Evolutionary conservation across 2,797 vertebrate species (phyloP), one percentile per base, ranked within the genome.

Genomic region (Hypotaenidia philippensis): DNA sequence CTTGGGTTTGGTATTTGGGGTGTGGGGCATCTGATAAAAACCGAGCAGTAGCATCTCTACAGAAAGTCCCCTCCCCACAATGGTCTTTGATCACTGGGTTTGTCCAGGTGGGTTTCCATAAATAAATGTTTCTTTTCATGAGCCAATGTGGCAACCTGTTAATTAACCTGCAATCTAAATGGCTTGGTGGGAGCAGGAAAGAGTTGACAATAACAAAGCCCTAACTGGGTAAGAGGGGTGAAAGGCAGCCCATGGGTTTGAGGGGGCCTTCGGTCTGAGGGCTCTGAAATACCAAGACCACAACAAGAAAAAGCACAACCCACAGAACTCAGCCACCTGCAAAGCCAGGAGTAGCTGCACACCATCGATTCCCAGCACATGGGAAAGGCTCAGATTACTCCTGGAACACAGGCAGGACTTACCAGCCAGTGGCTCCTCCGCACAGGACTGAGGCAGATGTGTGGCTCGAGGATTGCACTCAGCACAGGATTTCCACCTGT

Each of bases 71-170:
- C 15, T 49, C 32, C 68, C 69, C 47, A 15, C 14, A 72, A 16
- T 0, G 0, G 38, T 2, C 31, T 50, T 34, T 14, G 31, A 25
- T 31, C 34, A 34, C 34, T 34, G 34, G 56, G 80, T 87, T 94
- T 80, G 77, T 78, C 66, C 31, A 34, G 22, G 34, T 29, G 85
- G 91, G 87, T 92, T 96, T 94, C 78, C 89, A 44, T 76, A 90
- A 96, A 97, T 96, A 97, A 97, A 97, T 26, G 21, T 75, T 61
- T 41, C 53, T 90, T 89, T 88, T 87, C 52, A 32, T 65, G 61
- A 96, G 41, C 34, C 20, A 9, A 5, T 3, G 26, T 53, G 41
- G 52, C 31, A 57, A 23, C 6, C 13, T 0, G 2, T n/a, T 53
- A 16, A 49, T n/a, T 20, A 61, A n/a, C 10, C 31, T 1, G 1